Evolutionary conservation across 2,113 vertebrate species (phyloP), one percentile per base, ranked within the genome.

Genomic region (Plotosus lineatus): DNA sequence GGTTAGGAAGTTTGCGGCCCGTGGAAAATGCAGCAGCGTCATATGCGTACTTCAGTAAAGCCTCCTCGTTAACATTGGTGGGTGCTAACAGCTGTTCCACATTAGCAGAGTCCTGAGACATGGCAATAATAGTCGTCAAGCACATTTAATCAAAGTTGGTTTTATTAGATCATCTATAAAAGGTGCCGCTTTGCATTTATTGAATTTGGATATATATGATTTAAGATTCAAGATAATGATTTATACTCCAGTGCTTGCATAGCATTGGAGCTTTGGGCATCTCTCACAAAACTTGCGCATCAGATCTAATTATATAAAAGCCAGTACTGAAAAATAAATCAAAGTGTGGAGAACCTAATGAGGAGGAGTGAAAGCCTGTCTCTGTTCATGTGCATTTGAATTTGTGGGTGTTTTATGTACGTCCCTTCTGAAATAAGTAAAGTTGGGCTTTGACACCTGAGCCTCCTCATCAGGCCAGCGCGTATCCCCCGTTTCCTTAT

Each of bases 11-110:
- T 48, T 86, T 61, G 56, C 89, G 88, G 21, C 89, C 91, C 0
- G 96, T 97, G 81, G 94, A 94, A 92, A 96, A 96, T 77, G 89
- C 53, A 23, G 95, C 95, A 0, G 96, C 96, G 1, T 95, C 94
- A 0, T 86, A 87, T 19, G 95, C 95, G 0, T 96, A 97, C 19
- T 21, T 77, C 10, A 85, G 83, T 86, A 97, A 86, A 17, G 95
- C 95, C 0, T 94, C 91, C 0, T 42, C 66, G 81, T 94, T 90
- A 44, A 96, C 92, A 0, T 96, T 97, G 8, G 89, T 87, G 0
- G 87, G 72, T 23, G 94, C 90, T 81, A 96, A 91, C 56, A 97
- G 92, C 87, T 93, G 89, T 5, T 92, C 93, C 0, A 91, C 91
- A 38, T 95, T 90, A 0, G 74, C 78, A 78, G 84, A 88, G 88